Base-by-base conservation (phyloP, 2,888 invertebrate genomes). In the Lycophotia porphyrea region DNA sequence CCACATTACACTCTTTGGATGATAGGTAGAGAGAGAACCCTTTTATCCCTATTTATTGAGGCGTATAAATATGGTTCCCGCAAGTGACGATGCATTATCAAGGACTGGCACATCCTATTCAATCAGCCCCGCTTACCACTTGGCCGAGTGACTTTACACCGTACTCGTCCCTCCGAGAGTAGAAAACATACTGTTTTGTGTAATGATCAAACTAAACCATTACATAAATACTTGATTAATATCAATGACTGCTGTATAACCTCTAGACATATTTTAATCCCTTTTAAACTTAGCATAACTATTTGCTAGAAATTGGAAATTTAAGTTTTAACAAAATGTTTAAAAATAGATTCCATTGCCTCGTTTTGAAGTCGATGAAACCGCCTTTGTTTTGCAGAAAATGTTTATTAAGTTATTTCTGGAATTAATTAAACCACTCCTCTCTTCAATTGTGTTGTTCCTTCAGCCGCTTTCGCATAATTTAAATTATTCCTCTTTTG, bases 401-500 rank as follows among this genome's bases (percentile, higher is more conserved):
- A 34, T 24, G 11, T 34, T 58, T 31, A 8, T 3, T 31, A 31
- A 31, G 31, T 76, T 31, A 47, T 76, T 65, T 39, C n/a, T 15
- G 11, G 21, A 55, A 64, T 55, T 65, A 73, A 64, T 52, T 5
- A 34, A 34, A 27, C 15, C 15, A 55, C 27, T 39, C 49, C 21
- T 60, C 36, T 42, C 24, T 15, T 44, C 24, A 60, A 64, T 44
- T 66, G 13, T 36, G 52, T 68, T 74, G 36, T 78, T 68, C 21
- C 52, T 34, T 39, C 24, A 49, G 9, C 49, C 36, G 52, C 24
- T 72, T 78, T 21, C 27, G 47, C 9, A 64, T 67, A 63, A 71
- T 61, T 61, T 71, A 65, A 21, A n/a, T 63, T 36, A 39, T 63
- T 71, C 7, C 52, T 52, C 39, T 18, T 72, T 66, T 58, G 36